Evolutionary conservation across 2,797 vertebrate species (phyloP).

Genomic region (Pteronotus mesoamericanus): DNA sequence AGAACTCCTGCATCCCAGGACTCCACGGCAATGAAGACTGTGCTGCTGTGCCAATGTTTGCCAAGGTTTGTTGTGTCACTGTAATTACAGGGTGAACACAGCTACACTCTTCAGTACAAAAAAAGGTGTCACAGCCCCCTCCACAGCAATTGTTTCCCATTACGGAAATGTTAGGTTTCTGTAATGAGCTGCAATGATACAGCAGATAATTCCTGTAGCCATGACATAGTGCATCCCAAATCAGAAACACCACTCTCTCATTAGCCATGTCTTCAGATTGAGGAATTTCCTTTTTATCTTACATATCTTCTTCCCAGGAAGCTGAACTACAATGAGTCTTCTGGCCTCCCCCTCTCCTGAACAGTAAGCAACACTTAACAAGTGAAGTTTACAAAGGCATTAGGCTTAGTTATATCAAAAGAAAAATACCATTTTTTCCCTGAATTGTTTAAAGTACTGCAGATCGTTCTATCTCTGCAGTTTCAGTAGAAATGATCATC

Average conservation of each 20-base stretch:
- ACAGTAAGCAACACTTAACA: not conserved
- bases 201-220: not conserved
- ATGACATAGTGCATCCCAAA: too few species aligned
- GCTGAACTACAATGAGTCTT: not conserved
- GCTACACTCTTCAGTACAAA: not conserved
- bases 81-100: conserved; percentile 58
- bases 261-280: not conserved
- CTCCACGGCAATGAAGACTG: not conserved
- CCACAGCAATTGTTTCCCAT: conserved; percentile 41
- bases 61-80: conserved; percentile 52
- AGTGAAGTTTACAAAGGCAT: not conserved
- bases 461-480: not conserved
- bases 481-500: not conserved
- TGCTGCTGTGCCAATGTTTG: not conserved
- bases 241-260: not conserved
- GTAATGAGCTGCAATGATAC: not conserved
- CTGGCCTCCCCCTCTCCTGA: not conserved
- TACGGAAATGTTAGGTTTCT: conserved; percentile 67
- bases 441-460: not conserved
- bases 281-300: not conserved
- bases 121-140: conserved; percentile 35
- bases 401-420: not conserved
- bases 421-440: not conserved
- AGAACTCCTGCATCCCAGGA: not conserved
- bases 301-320: not conserved